Conservation (phyloP, 2,888 invertebrate species). For the Scaptomyza cyrtandrae region DNA sequence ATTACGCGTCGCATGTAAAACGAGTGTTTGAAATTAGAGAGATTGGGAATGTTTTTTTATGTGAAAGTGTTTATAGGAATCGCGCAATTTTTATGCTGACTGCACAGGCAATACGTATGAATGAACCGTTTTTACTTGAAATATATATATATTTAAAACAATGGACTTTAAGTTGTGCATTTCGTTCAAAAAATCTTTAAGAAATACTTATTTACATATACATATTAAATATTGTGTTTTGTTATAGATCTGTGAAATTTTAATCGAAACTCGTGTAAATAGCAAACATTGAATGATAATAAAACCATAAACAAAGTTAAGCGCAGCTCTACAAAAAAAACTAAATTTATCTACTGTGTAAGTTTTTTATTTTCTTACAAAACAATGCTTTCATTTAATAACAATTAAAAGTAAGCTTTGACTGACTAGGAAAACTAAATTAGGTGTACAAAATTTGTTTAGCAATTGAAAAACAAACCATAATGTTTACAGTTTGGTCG, state of each 20-base stretch:
- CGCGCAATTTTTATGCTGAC: constrained; percentile 39
- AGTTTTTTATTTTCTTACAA: constrained; percentile 2
- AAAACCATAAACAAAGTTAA: constrained; percentile 69
- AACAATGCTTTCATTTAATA: neutral
- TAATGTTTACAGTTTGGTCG: constrained; percentile 47
- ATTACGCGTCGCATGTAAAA: constrained; percentile 31
- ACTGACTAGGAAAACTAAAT: neutral
- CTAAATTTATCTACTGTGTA: constrained; percentile 30
- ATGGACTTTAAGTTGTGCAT: constrained; percentile 44
- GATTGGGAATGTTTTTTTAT: constrained; percentile 25
- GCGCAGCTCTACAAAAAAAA: constrained; percentile 56
- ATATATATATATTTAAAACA: constrained; percentile 14
- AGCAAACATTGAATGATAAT: constrained; percentile 62
- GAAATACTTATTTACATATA: constrained; percentile 48
- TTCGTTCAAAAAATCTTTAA: constrained; percentile 55
- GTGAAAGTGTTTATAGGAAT: constrained; percentile 15
- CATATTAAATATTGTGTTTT: constrained; percentile 63
- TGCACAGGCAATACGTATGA: constrained; percentile 29
- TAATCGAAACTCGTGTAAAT: constrained; percentile 73
- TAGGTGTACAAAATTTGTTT: neutral
- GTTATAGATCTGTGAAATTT: constrained; percentile 71
- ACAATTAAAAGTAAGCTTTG: neutral
- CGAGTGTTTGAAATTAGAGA: constrained; percentile 26
- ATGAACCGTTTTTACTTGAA: constrained; percentile 39
- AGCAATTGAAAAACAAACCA: neutral